Evolutionary conservation across 1,140 invertebrate genomes (phyloP).

Genomic region (Coelopa frigida): DNA sequence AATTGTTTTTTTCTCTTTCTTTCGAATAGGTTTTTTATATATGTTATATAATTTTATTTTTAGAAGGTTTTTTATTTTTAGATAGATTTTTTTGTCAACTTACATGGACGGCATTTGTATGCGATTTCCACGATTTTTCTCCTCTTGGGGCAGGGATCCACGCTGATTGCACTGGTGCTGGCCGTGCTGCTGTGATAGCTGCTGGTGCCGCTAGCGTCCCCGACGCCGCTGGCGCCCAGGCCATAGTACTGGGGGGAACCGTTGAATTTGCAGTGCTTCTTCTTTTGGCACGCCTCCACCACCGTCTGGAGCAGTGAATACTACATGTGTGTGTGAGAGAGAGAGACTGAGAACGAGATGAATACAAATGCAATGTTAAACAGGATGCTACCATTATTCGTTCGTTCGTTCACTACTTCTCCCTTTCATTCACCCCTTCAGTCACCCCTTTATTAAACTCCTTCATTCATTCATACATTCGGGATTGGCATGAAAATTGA

Average conservation of each 20-base stretch:
- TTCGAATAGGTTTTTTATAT: no score
- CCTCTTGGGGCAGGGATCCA: constrained; percentile 77
- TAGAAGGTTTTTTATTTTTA: no score
- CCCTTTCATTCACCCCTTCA: no score
- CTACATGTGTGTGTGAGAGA: constrained; percentile 48
- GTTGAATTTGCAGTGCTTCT: constrained; percentile 78
- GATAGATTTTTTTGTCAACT: no score
- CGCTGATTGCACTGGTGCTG: constrained; percentile 32
- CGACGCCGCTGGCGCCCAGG: constrained; percentile 44
- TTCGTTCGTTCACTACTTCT: no score
- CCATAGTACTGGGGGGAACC: constrained; percentile 73
- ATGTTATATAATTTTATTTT: no score
- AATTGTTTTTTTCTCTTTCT: no score
- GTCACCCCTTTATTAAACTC: no score
- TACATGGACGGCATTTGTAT: constrained; percentile 91
- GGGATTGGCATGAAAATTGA: no score
- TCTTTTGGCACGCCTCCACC: constrained; percentile 85
- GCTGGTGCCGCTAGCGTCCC: constrained; percentile 33
- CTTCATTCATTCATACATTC: no score
- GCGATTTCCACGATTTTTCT: constrained; percentile 86
- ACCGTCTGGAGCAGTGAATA: constrained; percentile 88
- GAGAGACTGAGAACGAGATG: constrained; percentile 15
- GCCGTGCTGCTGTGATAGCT: constrained; percentile 39
- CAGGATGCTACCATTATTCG: no score
- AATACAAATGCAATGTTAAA: no score